These are phyloP conservation scores for Luffia ferchaultella DNA, from an alignment of 2,888 invertebrate species.

Conservation along the genomic window DNA sequence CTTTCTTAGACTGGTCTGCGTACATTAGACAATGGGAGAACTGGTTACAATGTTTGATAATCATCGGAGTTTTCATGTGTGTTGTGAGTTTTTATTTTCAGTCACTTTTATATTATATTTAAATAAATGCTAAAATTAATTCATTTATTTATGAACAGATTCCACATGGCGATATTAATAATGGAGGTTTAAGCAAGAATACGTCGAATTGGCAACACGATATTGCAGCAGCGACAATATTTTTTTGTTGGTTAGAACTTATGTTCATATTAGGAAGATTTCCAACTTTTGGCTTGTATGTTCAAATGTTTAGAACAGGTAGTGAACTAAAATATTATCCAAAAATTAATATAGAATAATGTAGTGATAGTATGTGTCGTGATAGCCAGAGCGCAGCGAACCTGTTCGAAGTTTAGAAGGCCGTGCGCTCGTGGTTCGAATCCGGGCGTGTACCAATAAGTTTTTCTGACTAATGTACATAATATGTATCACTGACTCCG, in stretches of 20 bases:
- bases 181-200: conserved; percentile 31
- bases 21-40: conserved; percentile 86
- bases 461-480: too few relatives aligned
- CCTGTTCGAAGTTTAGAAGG: too few relatives aligned
- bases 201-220: conserved; percentile 79
- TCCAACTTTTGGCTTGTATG: conserved; percentile 85
- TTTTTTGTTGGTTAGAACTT: conserved; percentile 83
- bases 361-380: neutral
- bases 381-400: too few relatives aligned
- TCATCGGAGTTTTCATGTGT: conserved; percentile 74
- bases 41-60: conserved; percentile 82
- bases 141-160: conserved; percentile 25
- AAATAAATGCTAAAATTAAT: neutral
- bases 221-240: conserved; percentile 79
- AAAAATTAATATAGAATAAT: neutral
- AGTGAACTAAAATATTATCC: conserved; percentile 1
- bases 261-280: conserved; percentile 89
- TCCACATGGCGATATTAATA: conserved; percentile 41
- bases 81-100: conserved; percentile 49
- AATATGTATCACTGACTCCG: too few relatives aligned
- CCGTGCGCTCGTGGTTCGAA: too few relatives aligned
- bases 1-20: conserved; percentile 74
- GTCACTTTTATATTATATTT: neutral
- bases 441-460: too few relatives aligned
- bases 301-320: conserved; percentile 88